Evolutionary conservation across 2,113 vertebrate genomes (phyloP).

Genomic region (Danionella cerebrum): DNA sequence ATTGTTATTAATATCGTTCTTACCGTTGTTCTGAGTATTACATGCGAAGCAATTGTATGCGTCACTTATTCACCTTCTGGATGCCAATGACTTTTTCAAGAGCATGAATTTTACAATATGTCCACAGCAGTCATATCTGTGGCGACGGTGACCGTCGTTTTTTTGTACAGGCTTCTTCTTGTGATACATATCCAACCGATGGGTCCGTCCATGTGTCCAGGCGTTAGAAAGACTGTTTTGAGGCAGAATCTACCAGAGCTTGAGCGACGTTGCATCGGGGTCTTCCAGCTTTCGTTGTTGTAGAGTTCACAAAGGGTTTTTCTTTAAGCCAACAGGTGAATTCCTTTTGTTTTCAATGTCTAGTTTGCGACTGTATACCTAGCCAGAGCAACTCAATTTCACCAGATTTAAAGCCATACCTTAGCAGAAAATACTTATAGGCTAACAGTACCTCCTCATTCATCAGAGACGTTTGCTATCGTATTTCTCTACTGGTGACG

Average conservation of each 20-base stretch:
- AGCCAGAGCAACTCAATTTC: neutral
- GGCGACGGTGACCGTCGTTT: conserved; percentile 53
- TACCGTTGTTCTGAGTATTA: conserved; percentile 47
- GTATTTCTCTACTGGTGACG: neutral
- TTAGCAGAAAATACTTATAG: conserved; percentile 23
- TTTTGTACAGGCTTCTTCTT: conserved; percentile 57
- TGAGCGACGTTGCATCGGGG: conserved; percentile 25
- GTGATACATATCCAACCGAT: conserved; percentile 36
- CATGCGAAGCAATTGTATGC: conserved; percentile 54
- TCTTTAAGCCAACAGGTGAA: neutral
- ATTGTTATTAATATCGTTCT: conserved; percentile 50
- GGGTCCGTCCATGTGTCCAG: conserved; percentile 7
- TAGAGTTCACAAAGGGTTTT: too few relatives aligned
- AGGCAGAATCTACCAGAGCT: conserved; percentile 17
- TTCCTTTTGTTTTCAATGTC: neutral
- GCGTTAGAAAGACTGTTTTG: conserved; percentile 5
- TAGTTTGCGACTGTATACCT: too few relatives aligned
- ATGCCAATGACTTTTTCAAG: conserved; percentile 65
- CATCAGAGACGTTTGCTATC: too few relatives aligned
- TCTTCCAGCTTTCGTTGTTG: conserved; percentile 21
- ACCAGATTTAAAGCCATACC: conserved; percentile 28
- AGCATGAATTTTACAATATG: conserved; percentile 61
- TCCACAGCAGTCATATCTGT: conserved; percentile 64
- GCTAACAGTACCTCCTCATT: neutral
- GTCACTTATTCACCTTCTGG: conserved; percentile 62